Evolutionary conservation across 2,888 invertebrate species (phyloP), one percentile per base, ranked within the genome.

Genomic region (Caenorhabditis uteleia): DNA sequence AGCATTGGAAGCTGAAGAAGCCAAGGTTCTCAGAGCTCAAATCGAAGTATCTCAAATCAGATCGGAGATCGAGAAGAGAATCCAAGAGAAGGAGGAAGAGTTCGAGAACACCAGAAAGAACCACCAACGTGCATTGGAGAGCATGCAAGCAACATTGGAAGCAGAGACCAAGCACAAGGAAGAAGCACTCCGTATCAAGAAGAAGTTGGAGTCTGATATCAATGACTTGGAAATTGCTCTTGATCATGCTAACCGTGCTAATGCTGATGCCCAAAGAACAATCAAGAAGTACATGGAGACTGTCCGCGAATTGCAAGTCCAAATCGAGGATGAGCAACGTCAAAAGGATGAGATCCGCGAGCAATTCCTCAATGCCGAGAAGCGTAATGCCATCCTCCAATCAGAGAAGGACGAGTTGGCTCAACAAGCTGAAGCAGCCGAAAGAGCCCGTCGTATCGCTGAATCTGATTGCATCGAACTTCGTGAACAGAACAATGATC

Each of bases 171-270:
- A 74, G 50, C 78, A 74, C 45, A 78, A 79, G 59, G 75, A 75
- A 88, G 98, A 98, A 89, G 95, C 97, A 79, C 90, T 97, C 83
- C 91, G 95, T 88, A 93, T 97, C 92, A 98, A 98, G 91, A 98
- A 98, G 92, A 98, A 98, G 89, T 89, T 98, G 85, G 98, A 98
- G 87, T 92, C 93, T 83, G 97, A 98, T 89, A 97, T 98, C 89
- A 97, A 97, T 86, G 70, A 74, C 3, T 55, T 74, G 38, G 97
- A 98, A 87, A 95, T 98, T 23, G 95, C 95, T 84, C 88, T 98
- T 86, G 97, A 98, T 88, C 95, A 94, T 86, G 95, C 97, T 85
- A 94, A 95, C 90, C 93, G 95, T 88, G 84, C 84, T 48, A 84
- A 85, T 61, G 85, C 85, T 38, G 87, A 87, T 60, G 83, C 85